phyloP scores from a whole-genome alignment of 2,888 invertebrate species.

The Gerris lacustris region DNA sequence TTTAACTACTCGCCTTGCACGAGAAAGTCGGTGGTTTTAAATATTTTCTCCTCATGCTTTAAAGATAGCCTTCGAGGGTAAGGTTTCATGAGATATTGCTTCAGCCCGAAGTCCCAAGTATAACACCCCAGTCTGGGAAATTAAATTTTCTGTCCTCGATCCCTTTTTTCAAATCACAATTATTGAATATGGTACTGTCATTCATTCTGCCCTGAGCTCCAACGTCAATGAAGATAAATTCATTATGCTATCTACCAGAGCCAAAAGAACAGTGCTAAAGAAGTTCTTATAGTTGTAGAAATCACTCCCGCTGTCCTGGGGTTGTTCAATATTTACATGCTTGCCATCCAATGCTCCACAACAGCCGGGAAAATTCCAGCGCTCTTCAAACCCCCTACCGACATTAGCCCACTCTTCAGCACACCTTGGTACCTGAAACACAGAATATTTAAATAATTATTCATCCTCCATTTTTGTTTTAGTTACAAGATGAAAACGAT shows the following conservation, averaged over 20 bases:
- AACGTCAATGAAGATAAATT: slow-evolving; percentile 19
- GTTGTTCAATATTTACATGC: slow-evolving; percentile 16
- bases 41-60: too few species aligned
- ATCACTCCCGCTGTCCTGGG: slow-evolving; percentile 15
- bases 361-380: slow-evolving; percentile 22
- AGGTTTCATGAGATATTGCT: too few species aligned
- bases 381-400: slow-evolving; percentile 15
- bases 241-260: neutral
- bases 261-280: slow-evolving; percentile 15
- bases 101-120: too few species aligned
- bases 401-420: slow-evolving; percentile 20
- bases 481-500: too few species aligned
- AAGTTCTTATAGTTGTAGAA: slow-evolving; percentile 19
- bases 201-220: slow-evolving; percentile 17
- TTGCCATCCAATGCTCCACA: slow-evolving; percentile 19
- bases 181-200: slow-evolving; percentile 16
- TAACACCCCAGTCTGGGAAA: too few species aligned
- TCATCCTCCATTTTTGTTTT: too few species aligned
- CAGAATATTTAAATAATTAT: neutral
- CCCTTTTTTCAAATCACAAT: neutral
- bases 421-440: slow-evolving; percentile 19
- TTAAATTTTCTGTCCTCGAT: too few species aligned
- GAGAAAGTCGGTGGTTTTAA: too few species aligned
- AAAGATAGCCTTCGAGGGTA: too few species aligned
- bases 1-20: too few species aligned